Conservation (phyloP, 2,888 invertebrate genomes). For the Lissocephala sabroskyi region DNA sequence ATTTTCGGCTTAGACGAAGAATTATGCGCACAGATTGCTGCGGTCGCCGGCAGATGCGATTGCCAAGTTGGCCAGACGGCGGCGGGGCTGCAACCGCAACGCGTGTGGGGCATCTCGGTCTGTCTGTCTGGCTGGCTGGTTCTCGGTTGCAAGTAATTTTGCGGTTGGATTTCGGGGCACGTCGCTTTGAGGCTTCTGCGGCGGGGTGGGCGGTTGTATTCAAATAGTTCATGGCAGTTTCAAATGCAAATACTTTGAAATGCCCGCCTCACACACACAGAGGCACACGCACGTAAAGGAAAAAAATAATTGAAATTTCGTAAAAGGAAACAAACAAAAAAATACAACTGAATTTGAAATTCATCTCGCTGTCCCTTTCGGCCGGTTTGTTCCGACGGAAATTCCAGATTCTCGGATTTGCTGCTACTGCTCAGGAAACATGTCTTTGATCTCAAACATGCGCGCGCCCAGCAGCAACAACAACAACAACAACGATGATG, state of each 20-base stretch:
- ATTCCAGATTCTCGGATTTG: too few species aligned
- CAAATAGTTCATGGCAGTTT: constrained; percentile 24
- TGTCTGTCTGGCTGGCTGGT: constrained; percentile 28
- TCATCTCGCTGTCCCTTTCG: too few species aligned
- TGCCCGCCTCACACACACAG: too few species aligned
- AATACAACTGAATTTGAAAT: neutral
- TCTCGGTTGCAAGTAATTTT: constrained; percentile 53
- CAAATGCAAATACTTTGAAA: constrained; percentile 12
- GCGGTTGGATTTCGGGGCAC: constrained; percentile 53
- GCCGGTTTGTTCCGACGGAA: too few species aligned
- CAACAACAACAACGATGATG: constrained; percentile 15
- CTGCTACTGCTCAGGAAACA: constrained; percentile 35
- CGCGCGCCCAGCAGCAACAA: constrained; percentile 11
- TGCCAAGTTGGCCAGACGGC: constrained; percentile 4
- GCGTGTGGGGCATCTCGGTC: constrained; percentile 6
- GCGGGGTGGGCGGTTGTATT: neutral
- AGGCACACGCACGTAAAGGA: neutral
- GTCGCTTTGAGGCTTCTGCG: constrained; percentile 52
- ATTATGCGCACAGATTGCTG: constrained; percentile 47
- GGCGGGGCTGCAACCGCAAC: constrained; percentile 22
- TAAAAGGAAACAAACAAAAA: neutral
- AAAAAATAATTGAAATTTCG: neutral
- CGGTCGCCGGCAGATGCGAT: constrained; percentile 53
- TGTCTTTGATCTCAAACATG: constrained; percentile 62
- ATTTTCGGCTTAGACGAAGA: constrained; percentile 1